These are phyloP conservation scores for Drymonia ruficornis DNA, from an alignment of 2,888 invertebrate genomes.

Conservation along the genomic window DNA sequence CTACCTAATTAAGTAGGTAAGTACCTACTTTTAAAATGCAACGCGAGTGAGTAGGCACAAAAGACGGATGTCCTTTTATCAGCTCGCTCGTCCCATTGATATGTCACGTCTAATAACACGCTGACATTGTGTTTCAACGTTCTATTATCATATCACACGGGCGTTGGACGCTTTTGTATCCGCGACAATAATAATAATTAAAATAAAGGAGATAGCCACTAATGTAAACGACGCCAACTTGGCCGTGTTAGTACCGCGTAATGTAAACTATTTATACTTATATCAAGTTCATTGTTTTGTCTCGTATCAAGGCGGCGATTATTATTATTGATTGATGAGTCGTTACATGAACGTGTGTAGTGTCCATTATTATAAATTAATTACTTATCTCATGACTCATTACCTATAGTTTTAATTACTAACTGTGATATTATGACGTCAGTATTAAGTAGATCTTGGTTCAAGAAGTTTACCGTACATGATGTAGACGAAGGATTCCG, in stretches of 20 bases:
- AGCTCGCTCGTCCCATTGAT: constrained; percentile 59
- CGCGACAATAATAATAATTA: constrained; percentile 31
- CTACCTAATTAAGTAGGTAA: too few species aligned
- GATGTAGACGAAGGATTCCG: constrained; percentile 59
- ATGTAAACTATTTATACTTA: constrained; percentile 28
- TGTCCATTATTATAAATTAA: constrained; percentile 29
- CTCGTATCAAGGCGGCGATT: constrained; percentile 34
- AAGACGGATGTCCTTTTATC: constrained; percentile 65
- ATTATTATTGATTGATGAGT: constrained; percentile 48
- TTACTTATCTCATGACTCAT: constrained; percentile 30
- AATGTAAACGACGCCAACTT: constrained; percentile 14
- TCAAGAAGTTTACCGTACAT: constrained; percentile 11
- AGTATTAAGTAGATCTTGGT: too few species aligned
- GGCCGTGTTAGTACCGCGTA: constrained; percentile 33
- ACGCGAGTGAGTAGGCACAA: constrained; percentile 35
- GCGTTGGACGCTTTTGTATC: constrained; percentile 36
- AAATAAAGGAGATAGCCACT: constrained; percentile 22
- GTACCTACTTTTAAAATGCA: constrained; percentile 18
- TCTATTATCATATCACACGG: constrained; percentile 56
- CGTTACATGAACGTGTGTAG: constrained; percentile 40
- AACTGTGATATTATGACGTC: constrained; percentile 19
- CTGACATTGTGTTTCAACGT: constrained; percentile 57
- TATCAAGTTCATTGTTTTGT: constrained; percentile 56
- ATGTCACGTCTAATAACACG: constrained; percentile 64
- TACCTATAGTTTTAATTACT: constrained; percentile 13